Conservation (phyloP, 2,113 vertebrate species). For the Isurus oxyrinchus region DNA sequence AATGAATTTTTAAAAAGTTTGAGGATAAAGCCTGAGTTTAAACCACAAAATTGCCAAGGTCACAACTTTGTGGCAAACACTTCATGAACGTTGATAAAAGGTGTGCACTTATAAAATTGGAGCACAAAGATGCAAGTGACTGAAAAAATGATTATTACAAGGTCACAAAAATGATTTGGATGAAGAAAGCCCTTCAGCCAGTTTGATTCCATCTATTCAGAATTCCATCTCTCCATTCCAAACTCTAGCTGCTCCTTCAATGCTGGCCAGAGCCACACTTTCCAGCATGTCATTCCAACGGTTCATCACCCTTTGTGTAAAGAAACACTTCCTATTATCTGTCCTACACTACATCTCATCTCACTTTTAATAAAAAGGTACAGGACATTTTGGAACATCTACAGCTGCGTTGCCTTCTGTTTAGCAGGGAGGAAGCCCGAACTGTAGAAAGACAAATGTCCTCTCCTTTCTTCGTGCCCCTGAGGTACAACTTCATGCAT, state of each 20-base stretch:
- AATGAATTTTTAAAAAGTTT: too few species aligned
- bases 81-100: background rate
- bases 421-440: background rate
- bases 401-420: background rate
- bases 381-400: background rate
- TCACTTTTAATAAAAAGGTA: background rate
- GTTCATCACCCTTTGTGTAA: background rate
- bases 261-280: background rate
- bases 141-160: background rate
- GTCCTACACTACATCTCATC: background rate
- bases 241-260: background rate
- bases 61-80: background rate
- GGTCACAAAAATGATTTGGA: background rate
- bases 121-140: background rate
- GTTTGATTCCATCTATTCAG: background rate
- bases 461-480: background rate
- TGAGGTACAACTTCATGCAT: background rate
- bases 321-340: background rate
- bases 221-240: background rate
- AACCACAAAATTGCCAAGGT: background rate
- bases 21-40: background rate
- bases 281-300: background rate
- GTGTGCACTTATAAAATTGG: background rate
- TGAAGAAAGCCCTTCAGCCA: background rate
- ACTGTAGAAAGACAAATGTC: background rate